Conservation (phyloP, 2,888 invertebrate species). For the Arge pagana region DNA sequence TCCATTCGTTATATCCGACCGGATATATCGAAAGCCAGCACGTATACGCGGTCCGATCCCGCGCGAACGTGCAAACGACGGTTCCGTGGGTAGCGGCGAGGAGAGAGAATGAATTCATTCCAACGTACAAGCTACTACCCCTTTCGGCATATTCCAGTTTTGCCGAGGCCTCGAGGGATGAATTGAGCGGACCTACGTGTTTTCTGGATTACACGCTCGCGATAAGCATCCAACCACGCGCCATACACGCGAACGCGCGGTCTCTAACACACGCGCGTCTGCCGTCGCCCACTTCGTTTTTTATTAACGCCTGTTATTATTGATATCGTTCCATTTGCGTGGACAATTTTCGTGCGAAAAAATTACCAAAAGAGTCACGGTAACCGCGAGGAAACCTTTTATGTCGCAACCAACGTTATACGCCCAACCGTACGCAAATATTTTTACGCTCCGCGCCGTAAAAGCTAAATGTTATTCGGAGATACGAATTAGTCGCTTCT, state of each 20-base stretch:
- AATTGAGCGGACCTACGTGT: constrained; percentile 55
- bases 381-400: too few relatives aligned
- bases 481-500: too few relatives aligned
- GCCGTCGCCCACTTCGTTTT: background rate
- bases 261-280: constrained; percentile 25
- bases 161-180: constrained; percentile 49
- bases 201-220: constrained; percentile 54
- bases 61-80: constrained; percentile 28
- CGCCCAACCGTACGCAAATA: too few relatives aligned
- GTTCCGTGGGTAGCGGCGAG: constrained; percentile 10
- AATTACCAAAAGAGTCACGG: too few relatives aligned
- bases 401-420: too few relatives aligned
- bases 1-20: constrained; percentile 6
- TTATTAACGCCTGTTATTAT: background rate
- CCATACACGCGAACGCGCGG: too few relatives aligned
- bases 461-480: too few relatives aligned
- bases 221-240: constrained; percentile 44
- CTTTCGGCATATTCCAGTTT: constrained; percentile 33
- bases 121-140: constrained; percentile 47
- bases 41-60: background rate
- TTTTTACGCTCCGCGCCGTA: too few relatives aligned
- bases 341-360: too few relatives aligned
- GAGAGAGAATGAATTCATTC: constrained; percentile 53
- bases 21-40: background rate
- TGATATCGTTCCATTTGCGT: too few relatives aligned